Conservation (phyloP, 2,797 vertebrate species). For the Scarus forsteni region DNA sequence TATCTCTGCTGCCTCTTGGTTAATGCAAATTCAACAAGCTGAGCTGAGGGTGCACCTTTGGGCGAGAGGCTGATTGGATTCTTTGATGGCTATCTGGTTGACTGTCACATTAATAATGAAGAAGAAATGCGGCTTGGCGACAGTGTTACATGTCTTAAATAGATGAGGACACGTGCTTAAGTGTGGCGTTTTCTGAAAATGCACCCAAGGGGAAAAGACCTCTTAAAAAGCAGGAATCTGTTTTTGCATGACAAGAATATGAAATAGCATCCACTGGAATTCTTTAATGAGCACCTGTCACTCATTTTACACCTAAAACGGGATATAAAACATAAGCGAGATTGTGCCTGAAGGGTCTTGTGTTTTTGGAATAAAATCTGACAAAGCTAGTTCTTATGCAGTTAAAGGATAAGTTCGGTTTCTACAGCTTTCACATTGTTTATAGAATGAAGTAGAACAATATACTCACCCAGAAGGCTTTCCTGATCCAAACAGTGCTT, state of each 20-base stretch:
- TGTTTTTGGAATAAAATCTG: not conserved
- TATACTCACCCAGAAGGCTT: too few relatives aligned
- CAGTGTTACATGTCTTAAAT: not conserved
- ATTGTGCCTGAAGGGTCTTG: not conserved
- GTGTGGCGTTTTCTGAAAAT: conserved; percentile 18
- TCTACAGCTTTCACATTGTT: too few relatives aligned
- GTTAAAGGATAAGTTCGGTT: too few relatives aligned
- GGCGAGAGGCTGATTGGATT: conserved; percentile 22
- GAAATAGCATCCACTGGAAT: conserved; percentile 4
- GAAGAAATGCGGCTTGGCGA: conserved; percentile 37
- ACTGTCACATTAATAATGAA: conserved; percentile 3
- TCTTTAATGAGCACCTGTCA: conserved; percentile 13
- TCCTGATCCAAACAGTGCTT: too few relatives aligned
- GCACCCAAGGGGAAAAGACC: not conserved
- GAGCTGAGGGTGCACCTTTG: not conserved
- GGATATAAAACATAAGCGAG: not conserved
- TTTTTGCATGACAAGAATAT: not conserved
- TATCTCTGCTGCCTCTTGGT: not conserved
- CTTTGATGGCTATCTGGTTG: conserved; percentile 27
- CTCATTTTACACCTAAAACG: conserved; percentile 1
- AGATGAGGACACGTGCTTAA: conserved; percentile 23
- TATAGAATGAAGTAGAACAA: too few relatives aligned
- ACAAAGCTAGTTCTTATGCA: not conserved
- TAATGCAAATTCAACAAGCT: conserved; percentile 2
- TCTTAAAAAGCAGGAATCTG: conserved; percentile 1